Conservation (phyloP, 2,113 vertebrate species). For the Pseudopipra pipra region DNA sequence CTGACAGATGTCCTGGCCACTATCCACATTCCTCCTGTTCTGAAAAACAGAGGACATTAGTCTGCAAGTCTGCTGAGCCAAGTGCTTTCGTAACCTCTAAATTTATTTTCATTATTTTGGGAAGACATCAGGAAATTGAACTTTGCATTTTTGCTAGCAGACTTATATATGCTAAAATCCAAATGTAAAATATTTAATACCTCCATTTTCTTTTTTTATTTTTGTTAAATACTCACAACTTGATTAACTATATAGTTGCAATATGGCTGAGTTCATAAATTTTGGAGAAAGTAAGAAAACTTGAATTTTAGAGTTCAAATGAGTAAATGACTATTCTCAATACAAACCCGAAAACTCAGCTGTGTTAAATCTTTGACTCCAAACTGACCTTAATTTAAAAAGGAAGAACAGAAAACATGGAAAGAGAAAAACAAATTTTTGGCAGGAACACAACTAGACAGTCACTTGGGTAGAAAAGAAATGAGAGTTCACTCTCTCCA, state of each 20-base stretch:
- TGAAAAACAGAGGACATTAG: conserved; percentile 51
- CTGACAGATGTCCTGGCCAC: conserved; percentile 53
- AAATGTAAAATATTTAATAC: not conserved
- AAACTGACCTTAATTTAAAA: conserved; percentile 25
- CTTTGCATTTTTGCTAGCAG: not conserved
- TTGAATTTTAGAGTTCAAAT: not conserved
- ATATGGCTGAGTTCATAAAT: not conserved
- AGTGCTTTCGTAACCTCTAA: conserved; percentile 15
- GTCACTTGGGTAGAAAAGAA: not conserved
- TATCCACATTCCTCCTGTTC: conserved; percentile 30
- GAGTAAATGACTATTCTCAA: not conserved
- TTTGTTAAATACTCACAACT: not conserved
- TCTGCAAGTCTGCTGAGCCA: not conserved
- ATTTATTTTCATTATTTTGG: conserved; percentile 38
- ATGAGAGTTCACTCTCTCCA: not conserved
- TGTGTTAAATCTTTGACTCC: not conserved
- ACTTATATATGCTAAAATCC: not conserved
- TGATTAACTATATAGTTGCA: not conserved
- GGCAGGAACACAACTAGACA: conserved; percentile 23
- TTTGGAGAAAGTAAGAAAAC: not conserved
- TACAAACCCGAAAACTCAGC: not conserved
- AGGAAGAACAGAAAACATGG: conserved; percentile 43
- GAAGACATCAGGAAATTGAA: not conserved
- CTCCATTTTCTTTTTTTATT: not conserved
- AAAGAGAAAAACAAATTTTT: conserved; percentile 56